A percentile compares a stretch with the other conserved stretches of the same genome.
These are phyloP conservation scores for Eupsittula cactorum DNA, from an alignment of 2,113 vertebrate genomes.

Conservation along the genomic window DNA sequence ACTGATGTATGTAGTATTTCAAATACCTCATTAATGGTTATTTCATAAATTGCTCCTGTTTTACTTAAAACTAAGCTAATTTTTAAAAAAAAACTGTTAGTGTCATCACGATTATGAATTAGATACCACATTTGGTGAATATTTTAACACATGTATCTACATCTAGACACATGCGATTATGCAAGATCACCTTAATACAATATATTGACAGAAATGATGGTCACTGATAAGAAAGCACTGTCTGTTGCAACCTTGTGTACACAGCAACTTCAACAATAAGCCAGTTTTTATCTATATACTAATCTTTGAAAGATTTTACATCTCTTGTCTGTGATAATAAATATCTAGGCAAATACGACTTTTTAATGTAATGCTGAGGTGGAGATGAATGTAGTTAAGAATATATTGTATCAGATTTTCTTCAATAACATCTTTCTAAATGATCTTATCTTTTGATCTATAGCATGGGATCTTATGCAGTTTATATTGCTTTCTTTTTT, in stretches of 20 bases:
- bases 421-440: neutral
- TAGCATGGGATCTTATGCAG: neutral
- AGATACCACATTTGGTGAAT: neutral
- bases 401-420: neutral
- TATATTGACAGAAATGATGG: neutral
- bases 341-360: neutral
- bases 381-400: neutral
- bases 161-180: neutral
- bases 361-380: neutral
- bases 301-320: neutral
- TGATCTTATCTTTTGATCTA: neutral
- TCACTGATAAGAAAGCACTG: neutral
- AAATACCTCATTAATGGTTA: neutral
- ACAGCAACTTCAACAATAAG: neutral
- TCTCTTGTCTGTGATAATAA: neutral
- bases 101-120: neutral
- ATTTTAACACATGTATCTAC: neutral
- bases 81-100: neutral
- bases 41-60: neutral
- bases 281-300: neutral
- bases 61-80: neutral
- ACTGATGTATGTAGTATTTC: neutral
- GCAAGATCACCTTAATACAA: neutral
- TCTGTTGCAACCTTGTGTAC: neutral
- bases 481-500: neutral